phyloP scores from a whole-genome alignment of 1,140 invertebrate genomes.

The Helicoverpa zea region DNA sequence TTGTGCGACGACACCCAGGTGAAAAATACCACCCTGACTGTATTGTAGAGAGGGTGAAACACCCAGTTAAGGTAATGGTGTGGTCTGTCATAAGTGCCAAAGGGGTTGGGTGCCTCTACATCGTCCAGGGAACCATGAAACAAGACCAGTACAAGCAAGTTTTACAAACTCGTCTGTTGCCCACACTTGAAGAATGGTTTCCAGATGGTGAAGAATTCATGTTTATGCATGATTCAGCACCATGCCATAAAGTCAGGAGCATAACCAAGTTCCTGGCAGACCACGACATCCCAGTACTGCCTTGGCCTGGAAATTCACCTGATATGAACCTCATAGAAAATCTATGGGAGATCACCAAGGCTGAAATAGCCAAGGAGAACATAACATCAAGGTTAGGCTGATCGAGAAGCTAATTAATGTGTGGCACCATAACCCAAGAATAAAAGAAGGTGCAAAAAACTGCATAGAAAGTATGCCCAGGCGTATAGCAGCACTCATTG shows the following conservation, averaged over 20 bases:
- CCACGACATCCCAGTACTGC: constrained; percentile 15
- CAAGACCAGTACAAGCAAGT: constrained; percentile 54
- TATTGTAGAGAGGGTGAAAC: constrained; percentile 49
- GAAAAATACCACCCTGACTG: constrained; percentile 53
- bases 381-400: constrained; percentile 11
- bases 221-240: no score
- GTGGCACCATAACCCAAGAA: constrained; percentile 9
- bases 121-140: constrained; percentile 51
- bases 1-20: no score
- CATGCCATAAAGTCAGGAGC: no score
- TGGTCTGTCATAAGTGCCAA: constrained; percentile 52
- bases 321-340: constrained; percentile 26
- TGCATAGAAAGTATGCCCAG: constrained; percentile 11
- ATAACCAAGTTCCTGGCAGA: constrained; percentile 21
- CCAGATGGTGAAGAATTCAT: background rate
- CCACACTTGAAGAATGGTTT: constrained; percentile 24
- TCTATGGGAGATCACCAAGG: constrained; percentile 18
- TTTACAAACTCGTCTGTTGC: constrained; percentile 49
- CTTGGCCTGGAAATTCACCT: constrained; percentile 25
- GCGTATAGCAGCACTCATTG: constrained; percentile 10
- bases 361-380: constrained; percentile 18
- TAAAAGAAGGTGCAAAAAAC: constrained; percentile 18
- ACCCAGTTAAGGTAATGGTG: constrained; percentile 50
- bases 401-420: constrained; percentile 16
- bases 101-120: constrained; percentile 50